A percentile compares a stretch with the other conserved stretches of the same genome.
Conservation (phyloP, 1,140 invertebrate genomes). For the Apis mellifera region Amel_HAv3.1 CM009941.2:9844501-9845000, state of each 20-base stretch:
- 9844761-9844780: constrained; percentile 24
- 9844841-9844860: neutral
- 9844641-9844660: neutral
- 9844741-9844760: neutral
- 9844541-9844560: no score
- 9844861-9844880: neutral
- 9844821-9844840: neutral
- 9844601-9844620: no score
- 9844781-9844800: constrained; percentile 11
- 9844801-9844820: neutral
- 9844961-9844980: no score
- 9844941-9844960: no score
- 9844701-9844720: neutral
- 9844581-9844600: no score
- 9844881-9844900: neutral
- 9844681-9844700: neutral
- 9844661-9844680: neutral
- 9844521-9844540: neutral
- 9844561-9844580: no score
- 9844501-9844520: neutral
- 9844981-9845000: no score
- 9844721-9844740: neutral
- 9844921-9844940: no score
- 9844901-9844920: neutral
- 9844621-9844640: no score